Conservation (phyloP, 2,888 invertebrate species). For the Drosophila anomalipes region DNA sequence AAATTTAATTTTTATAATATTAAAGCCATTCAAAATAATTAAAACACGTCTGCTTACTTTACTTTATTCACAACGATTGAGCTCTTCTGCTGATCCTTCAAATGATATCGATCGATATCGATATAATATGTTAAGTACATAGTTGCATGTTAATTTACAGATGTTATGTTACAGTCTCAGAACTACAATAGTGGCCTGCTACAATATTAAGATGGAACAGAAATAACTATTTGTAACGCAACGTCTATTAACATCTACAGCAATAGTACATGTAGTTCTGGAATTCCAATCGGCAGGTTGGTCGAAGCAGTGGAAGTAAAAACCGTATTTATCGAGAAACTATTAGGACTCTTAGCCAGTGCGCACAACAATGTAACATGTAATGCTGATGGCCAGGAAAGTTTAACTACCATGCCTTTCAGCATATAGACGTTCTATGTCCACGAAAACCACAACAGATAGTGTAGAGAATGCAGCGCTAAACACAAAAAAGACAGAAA, state of each 20-base stretch:
- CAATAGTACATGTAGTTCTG: slow-evolving; percentile 42
- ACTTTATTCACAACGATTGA: background rate
- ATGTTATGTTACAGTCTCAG: background rate
- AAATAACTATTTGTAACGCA: background rate
- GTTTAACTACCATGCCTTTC: slow-evolving; percentile 90
- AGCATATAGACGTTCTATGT: background rate
- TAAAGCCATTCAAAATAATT: background rate
- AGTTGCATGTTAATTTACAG: background rate
- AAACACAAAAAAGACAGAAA: slow-evolving; percentile 92
- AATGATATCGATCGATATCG: background rate
- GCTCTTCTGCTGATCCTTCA: background rate
- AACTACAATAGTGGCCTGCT: background rate
- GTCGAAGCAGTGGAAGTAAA: slow-evolving; percentile 65
- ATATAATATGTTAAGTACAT: background rate
- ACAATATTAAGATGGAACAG: background rate
- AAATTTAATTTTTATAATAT: slow-evolving; percentile 32
- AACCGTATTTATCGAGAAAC: slow-evolving; percentile 68
- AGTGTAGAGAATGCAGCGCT: slow-evolving; percentile 89
- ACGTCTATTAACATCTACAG: background rate
- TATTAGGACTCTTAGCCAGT: slow-evolving; percentile 87
- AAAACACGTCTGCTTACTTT: background rate
- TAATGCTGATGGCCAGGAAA: slow-evolving; percentile 87
- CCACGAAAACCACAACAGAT: slow-evolving; percentile 90
- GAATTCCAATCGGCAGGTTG: slow-evolving; percentile 45
- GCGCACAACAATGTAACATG: slow-evolving; percentile 89